Base-by-base conservation (phyloP, 2,888 invertebrate species). In the Protodeltote pygarga region DNA sequence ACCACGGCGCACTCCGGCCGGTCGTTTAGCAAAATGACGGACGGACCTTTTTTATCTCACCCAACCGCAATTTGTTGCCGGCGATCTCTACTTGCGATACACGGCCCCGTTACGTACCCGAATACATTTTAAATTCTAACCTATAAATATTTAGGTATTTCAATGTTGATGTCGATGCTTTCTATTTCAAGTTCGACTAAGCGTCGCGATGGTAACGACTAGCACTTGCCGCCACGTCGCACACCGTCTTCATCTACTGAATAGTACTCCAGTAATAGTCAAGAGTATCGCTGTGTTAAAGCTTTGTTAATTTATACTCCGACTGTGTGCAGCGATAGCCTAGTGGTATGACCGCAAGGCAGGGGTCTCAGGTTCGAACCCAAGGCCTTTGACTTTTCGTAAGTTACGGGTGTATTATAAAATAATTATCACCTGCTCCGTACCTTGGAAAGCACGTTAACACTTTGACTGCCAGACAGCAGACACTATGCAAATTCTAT, bases 41-140 rank as follows among this genome's bases (percentile, higher is more conserved):
- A 88, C 88, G 83, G 83, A 87, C 91, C 91, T 88, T 91, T 91
- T 91, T 90, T 90, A 89, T 89, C 89, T 89, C 77, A 76, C 67
- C 81, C 83, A 83, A 87, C 91, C 88, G 89, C 90, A 90, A 91
- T 91, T 90, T 87, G 89, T 85, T 85, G 82, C 81, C 75, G 73
- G 79, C 87, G 87, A 88, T 89, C 83, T 82, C 75, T 75, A 74
- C 77, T 75, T 67, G 83, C 86, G 89, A 90, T 89, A 87, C 84
- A 85, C 74, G 73, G 69, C 68, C 72, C 66, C 53, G 64, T 67
- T 75, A 63, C 73, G 66, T 65, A 74, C 77, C 74, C 77, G 75
- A 80, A 75, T 72, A 80, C 81, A 81, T 85, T 86, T 85, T 73
- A 83, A 86, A 85, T 83, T 83, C 72, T 72, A 75, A 67, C 73